Evolutionary conservation across 2,113 vertebrate genomes (phyloP), one percentile per base, ranked within the genome.

Genomic region (Serinus canaria): DNA sequence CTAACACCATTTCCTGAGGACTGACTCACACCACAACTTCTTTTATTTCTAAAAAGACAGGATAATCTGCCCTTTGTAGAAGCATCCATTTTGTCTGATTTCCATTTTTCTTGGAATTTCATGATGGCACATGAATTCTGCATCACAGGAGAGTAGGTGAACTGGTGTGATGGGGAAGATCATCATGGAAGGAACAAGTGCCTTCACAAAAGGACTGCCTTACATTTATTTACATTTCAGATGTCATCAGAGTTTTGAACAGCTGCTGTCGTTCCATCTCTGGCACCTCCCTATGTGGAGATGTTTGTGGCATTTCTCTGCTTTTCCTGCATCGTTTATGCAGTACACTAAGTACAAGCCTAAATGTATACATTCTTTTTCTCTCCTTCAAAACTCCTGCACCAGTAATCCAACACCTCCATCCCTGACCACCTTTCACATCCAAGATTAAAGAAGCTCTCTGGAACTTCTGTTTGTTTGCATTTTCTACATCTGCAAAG

Each of bases 191-290:
- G 87, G 75, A 92, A 50, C 7, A 78, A 82, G 85, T 33, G 13
- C 77, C 90, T 89, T 87, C 24, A 83, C 59, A n/a, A 89, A 96
- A 73, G 62, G 55, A 94, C 67, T n/a, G n/a, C n/a, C n/a, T n/a
- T n/a, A n/a, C 33, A 91, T 30, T 46, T 46, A 84, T 86, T 87
- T 47, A 77, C 6, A 80, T 83, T 84, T 64, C 84, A 83, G 67
- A 79, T 76, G 46, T 55, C 85, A 90, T 64, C 35, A 69, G 35
- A 60, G 47, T 25, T 91, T 62, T 78, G 53, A 67, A 79, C 1
- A 5, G 62, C 43, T 91, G 58, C 41, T 91, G 62, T 49, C 49
- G 35, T 66, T 43, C 60, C 49, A 22, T 20, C n/a, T 68, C 58
- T 53, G 53, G 63, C 37, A 66, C 14, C 8, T 68, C 28, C 31